Evolutionary conservation across 1,140 invertebrate genomes (phyloP), one percentile per base, ranked within the genome.

Genomic region (Theocolax elegans): DNA sequence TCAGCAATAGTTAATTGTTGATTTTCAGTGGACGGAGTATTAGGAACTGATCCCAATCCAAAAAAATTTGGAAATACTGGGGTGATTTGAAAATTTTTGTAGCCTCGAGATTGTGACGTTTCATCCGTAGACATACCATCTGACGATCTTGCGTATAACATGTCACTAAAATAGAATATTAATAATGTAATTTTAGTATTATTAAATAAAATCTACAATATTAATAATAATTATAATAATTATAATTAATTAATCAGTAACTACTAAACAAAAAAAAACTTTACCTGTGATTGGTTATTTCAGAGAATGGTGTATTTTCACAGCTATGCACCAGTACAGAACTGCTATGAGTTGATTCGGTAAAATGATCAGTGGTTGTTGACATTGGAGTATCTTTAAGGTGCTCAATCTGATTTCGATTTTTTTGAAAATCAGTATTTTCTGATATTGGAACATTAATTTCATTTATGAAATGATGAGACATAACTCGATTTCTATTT

Each of bases 321-420:
- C 73, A 79, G 38, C 78, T 81, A 12, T 76, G 78, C n/a, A 79
- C 70, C 15, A 77, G 76, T 0, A 76, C 71, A 3, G 74, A 71
- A 21, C 74, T 78, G 31, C 79, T 83, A 17, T 80, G 80, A 0
- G 75, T 73, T 1, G 82, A 83, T 4, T 74, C 72, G 4, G 77
- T 75, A 31, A 82, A 82, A 46, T 80, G 76, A 54, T 86, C 85
- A 0, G 83, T 86, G 2, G 80, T 81, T 23, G 81, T 85, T 0
- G 85, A 86, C 83, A 85, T 86, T 2, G 83, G 83, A 0, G 83
- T 85, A 40, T 79, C 62, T 54, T 48, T 73, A 0, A 38, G 1
- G 7, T 65, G 59, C 27, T 64, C 17, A 25, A 59, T n/a, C 66
- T 64, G 67, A n/a, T 77, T 74, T 40, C 68, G 72, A 68, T 81